phyloP scores from a whole-genome alignment of 1,140 invertebrate genomes.

The Camponotus pennsylvanicus region DNA sequence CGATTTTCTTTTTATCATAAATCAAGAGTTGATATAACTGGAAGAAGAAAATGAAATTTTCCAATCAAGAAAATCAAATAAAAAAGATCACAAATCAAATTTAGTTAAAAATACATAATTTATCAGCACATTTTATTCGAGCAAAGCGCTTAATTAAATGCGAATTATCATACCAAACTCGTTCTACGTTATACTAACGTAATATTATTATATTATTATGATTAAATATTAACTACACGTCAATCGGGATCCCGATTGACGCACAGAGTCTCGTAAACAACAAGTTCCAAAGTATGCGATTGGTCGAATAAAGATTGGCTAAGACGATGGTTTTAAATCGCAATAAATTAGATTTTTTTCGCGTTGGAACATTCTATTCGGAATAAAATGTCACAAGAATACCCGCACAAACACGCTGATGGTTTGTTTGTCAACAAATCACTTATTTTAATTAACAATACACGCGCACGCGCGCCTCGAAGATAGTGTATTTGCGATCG shows the following conservation, averaged over 20 bases:
- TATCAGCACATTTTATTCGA: not conserved
- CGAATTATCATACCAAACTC: not conserved
- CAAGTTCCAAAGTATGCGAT: constrained; percentile 12
- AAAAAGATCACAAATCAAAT: not conserved
- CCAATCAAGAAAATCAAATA: not conserved
- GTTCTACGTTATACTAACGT: not conserved
- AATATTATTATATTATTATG: not conserved
- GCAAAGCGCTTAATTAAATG: not conserved
- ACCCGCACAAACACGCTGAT: not conserved
- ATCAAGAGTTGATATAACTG: not conserved
- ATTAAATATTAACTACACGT: constrained; percentile 2
- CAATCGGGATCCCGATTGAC: constrained; percentile 9
- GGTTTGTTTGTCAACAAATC: constrained; percentile 43
- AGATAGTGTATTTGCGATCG: too few relatives aligned
- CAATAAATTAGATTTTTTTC: constrained; percentile 35
- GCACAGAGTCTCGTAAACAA: constrained; percentile 43
- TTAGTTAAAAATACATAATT: not conserved
- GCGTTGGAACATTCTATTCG: not conserved
- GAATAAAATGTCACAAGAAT: not conserved
- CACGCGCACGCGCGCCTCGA: not conserved
- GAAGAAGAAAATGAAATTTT: not conserved
- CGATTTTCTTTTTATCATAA: not conserved
- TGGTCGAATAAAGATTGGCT: constrained; percentile 27
- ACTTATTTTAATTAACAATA: constrained; percentile 39
- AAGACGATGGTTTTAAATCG: constrained; percentile 19